Evolutionary conservation across 2,888 invertebrate genomes (phyloP), one percentile per base, ranked within the genome.

Genomic region (Aphodius sticticus): DNA sequence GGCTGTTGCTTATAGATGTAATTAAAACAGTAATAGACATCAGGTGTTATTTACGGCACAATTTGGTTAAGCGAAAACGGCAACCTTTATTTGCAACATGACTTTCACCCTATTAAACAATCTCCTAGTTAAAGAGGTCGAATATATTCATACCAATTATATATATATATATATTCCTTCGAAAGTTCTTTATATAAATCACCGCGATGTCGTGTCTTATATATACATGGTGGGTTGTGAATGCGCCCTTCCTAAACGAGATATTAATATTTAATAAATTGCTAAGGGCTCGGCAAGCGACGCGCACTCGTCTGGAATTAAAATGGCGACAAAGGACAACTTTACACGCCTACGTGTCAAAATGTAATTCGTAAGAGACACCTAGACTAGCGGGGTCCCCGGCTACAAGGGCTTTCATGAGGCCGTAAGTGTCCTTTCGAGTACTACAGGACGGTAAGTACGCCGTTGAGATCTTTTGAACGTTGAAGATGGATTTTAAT

Each of bases 281-380:
- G 70, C 14, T 14, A 5, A 5, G 70, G 14, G 15, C 12, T 6
- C 15, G 70, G 16, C 26, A n/a, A 70, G 15, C 70, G 70, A n/a
- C 26, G 26, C 26, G 26, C 3, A 26, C 26, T 26, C 26, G 26
- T 2, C 26, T 26, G 70, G 26, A 70, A 70, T 70, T 70, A 74
- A 36, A 15, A 36, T 9, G 74, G 35, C 36, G 37, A 74, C 74
- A 74, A 74, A 74, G 74, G 74, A 35, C 36, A 35, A 53, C 53
- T 74, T 36, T 36, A 74, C n/a, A 12, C 35, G 74, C 74, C 35
- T 74, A 74, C 74, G 74, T 74, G 74, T 74, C 74, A 74, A 74
- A 74, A 74, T 36, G 74, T 74, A 74, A 74, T 74, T 74, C 74
- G 74, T 74, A 74, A 74, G 36, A 74, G 74, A 74, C 74, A 74